These are phyloP conservation scores for Beaufortia kweichowensis DNA, from an alignment of 2,113 vertebrate species.

Conservation along the genomic window DNA sequence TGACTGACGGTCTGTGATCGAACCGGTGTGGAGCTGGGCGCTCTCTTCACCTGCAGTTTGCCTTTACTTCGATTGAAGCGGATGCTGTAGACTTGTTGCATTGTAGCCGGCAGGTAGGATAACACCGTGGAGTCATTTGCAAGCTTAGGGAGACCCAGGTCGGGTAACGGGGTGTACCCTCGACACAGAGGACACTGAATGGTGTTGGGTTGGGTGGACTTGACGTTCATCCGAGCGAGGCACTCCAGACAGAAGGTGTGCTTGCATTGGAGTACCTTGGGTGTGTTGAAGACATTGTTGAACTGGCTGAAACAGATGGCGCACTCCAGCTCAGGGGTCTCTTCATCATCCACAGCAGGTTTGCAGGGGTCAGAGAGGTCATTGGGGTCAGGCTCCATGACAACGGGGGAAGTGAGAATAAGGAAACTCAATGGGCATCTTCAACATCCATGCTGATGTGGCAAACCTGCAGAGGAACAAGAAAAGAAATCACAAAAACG, in stretches of 20 bases:
- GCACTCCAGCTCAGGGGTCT: conserved; percentile 74
- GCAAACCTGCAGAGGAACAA: background rate
- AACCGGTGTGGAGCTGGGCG: background rate
- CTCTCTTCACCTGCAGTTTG: conserved; percentile 73
- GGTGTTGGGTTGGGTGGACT: conserved; percentile 66
- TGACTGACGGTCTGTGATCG: conserved; percentile 40
- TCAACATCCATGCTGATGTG: background rate
- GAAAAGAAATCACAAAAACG: background rate
- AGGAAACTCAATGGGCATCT: background rate
- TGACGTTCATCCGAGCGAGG: conserved; percentile 77
- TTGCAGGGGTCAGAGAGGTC: conserved; percentile 8
- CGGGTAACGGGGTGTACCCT: conserved; percentile 68
- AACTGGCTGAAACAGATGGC: conserved; percentile 79
- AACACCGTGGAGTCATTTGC: conserved; percentile 68
- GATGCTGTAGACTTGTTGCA: conserved; percentile 78
- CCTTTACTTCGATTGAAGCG: conserved; percentile 74
- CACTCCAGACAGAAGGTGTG: conserved; percentile 84
- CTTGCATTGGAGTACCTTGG: conserved; percentile 76
- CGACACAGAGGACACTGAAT: conserved; percentile 80
- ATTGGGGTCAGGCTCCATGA: conserved; percentile 34
- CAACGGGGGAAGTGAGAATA: background rate
- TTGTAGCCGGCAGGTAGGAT: conserved; percentile 73
- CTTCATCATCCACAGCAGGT: background rate
- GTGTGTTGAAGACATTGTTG: conserved; percentile 79
- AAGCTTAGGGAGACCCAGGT: conserved; percentile 71